Evolutionary conservation across 2,113 vertebrate species (phyloP).

Genomic region (Coturnix japonica): DNA sequence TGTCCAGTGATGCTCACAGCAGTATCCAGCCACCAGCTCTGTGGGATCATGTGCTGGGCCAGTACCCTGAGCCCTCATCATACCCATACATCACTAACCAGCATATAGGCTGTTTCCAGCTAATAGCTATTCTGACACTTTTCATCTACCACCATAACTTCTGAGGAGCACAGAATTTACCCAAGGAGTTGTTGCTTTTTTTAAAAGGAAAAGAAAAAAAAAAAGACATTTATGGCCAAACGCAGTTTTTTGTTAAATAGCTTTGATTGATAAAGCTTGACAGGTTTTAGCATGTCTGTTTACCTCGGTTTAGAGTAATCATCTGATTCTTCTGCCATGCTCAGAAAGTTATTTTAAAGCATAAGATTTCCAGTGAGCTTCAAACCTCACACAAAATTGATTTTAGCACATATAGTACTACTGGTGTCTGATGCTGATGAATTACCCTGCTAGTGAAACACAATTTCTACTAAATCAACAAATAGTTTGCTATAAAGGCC

Average conservation of each 20-base stretch:
- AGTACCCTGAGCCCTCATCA: background rate
- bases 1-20: rapidly evolving
- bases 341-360: constrained; percentile 42
- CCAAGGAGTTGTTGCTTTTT: background rate
- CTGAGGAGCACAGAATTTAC: background rate
- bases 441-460: constrained; percentile 75
- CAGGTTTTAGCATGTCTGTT: background rate
- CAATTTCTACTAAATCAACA: constrained; percentile 81
- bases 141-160: background rate
- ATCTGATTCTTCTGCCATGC: constrained; percentile 44
- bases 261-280: constrained; percentile 53
- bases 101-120: background rate
- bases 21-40: background rate
- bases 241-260: constrained; percentile 17
- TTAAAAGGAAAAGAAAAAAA: background rate
- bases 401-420: constrained; percentile 66
- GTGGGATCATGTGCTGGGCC: background rate
- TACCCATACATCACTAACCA: background rate
- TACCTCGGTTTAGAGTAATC: constrained; percentile 26
- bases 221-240: constrained; percentile 9
- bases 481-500: constrained; percentile 76
- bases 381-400: constrained; percentile 73
- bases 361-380: constrained; percentile 54
- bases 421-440: constrained; percentile 73
- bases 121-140: background rate